phyloP scores from a whole-genome alignment of 2,113 vertebrate genomes.

The Synchiropus splendidus region DNA sequence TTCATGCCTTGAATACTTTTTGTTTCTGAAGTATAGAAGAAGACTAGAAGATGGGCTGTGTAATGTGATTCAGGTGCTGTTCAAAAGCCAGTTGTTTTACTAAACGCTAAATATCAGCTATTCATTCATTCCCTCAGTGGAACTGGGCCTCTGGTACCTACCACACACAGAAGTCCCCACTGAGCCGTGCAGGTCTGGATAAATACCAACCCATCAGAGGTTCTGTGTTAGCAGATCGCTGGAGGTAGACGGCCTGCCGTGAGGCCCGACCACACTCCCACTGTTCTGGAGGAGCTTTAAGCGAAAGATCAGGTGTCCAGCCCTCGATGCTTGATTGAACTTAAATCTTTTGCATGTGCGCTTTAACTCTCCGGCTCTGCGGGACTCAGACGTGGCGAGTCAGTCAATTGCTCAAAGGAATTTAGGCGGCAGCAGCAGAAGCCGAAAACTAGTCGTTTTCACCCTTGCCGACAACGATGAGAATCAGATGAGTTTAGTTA shows the following conservation, averaged over 20 bases:
- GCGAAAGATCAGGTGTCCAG: conserved; percentile 60
- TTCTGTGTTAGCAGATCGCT: conserved; percentile 44
- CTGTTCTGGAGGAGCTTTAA: conserved; percentile 50
- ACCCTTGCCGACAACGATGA: conserved; percentile 5
- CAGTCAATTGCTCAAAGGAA: conserved; percentile 22
- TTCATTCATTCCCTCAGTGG: conserved; percentile 14
- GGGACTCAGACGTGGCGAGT: conserved; percentile 17
- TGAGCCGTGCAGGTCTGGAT: conserved; percentile 39
- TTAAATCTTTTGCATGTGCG: conserved; percentile 62
- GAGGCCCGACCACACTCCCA: conserved; percentile 51
- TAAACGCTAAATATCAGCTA: conserved; percentile 12
- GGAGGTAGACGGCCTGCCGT: conserved; percentile 43
- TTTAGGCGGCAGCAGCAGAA: conserved; percentile 10
- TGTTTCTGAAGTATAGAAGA: too few relatives aligned
- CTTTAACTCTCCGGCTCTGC: conserved; percentile 18
- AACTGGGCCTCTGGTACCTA: conserved; percentile 25
- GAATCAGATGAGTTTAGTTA: conserved; percentile 2
- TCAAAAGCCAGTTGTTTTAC: too few relatives aligned
- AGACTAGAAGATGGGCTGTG: too few relatives aligned
- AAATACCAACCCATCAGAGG: conserved; percentile 51
- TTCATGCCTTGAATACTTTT: too few relatives aligned
- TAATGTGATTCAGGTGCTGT: too few relatives aligned
- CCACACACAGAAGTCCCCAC: conserved; percentile 47
- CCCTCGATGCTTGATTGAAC: conserved; percentile 54
- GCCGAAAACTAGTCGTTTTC: conserved; percentile 15